Conservation (phyloP, 2,113 vertebrate genomes). For the Lagopus leucura region DNA sequence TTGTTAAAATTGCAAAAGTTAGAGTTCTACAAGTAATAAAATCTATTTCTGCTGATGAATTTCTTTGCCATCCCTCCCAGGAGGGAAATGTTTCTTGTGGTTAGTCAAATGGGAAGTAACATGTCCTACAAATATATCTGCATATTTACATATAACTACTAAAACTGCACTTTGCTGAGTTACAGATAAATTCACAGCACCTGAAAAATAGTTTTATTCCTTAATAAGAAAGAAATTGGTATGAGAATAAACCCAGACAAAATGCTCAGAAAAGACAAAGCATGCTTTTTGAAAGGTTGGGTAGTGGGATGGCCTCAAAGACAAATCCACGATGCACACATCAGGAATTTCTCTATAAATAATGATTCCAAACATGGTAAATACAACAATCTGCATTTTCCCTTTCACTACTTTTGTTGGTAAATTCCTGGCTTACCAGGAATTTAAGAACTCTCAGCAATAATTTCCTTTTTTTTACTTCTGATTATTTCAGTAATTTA, state of each 20-base stretch:
- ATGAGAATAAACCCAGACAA: neutral
- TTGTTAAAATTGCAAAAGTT: neutral
- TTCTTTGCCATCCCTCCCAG: neutral
- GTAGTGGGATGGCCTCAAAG: neutral
- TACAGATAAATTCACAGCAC: accelerated
- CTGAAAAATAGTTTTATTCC: neutral
- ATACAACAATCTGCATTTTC: neutral
- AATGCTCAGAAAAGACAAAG: neutral
- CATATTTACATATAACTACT: neutral
- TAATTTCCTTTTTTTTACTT: neutral
- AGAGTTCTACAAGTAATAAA: neutral
- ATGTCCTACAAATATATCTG: neutral
- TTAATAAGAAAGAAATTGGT: neutral
- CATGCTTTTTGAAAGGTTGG: neutral
- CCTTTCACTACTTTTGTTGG: neutral
- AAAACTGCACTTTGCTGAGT: neutral
- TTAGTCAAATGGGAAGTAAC: neutral
- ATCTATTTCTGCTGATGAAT: neutral
- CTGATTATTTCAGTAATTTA: neutral
- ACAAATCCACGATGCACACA: neutral
- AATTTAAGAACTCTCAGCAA: neutral
- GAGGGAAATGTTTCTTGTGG: neutral
- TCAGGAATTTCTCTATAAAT: neutral
- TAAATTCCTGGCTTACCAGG: neutral
- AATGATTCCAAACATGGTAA: neutral